Evolutionary conservation across 2,888 invertebrate genomes (phyloP), one percentile per base, ranked within the genome.

Genomic region (Epinotia bilunana): DNA sequence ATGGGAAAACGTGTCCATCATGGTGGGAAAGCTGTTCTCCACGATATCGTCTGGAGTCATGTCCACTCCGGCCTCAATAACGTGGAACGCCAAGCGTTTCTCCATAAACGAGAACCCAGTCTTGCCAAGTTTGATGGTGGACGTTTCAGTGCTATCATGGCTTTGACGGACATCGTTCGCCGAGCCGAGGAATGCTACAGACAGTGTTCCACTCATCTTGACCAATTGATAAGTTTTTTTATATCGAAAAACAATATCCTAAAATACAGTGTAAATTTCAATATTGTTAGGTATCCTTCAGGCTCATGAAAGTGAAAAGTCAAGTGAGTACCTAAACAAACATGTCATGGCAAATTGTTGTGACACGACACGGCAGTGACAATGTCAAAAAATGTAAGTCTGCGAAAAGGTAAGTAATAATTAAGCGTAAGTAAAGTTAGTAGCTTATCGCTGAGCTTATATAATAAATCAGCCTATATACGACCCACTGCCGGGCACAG

Each of bases 41-140:
- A 84, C 78, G 46, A 94, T 85, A 77, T 91, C 83, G 1, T 90
- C 90, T 0, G 94, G 94, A 1, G 93, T 93, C 13, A 86, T 79
- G 75, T 94, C 91, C 0, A 81, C 71, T 5, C 79, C 82, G 20
- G 89, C 84, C 0, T 84, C 78, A 2, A 90, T 79, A 3, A 93
- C 87, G 23, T 81, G 81, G 78, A 85, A 89, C 2, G 78, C 79
- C 58, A 81, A 79, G 46, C 94, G 85, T 46, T 88, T 91, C 18
- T 87, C 86, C 88, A 92, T 88, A 70, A 90, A 87, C 55, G 83
- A 83, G 72, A 83, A 84, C 0, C 79, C 68, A 3, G 76, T 71
- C 77, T 82, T 88, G 74, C 83, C 85, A 1, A 73, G 65, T 77
- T 82, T 84, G 0, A 83, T 79, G 39, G 76, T 28, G 18, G 82